These are phyloP conservation scores for Rhea americana DNA, from an alignment of 2,113 vertebrate species.

Conservation along the genomic window DNA sequence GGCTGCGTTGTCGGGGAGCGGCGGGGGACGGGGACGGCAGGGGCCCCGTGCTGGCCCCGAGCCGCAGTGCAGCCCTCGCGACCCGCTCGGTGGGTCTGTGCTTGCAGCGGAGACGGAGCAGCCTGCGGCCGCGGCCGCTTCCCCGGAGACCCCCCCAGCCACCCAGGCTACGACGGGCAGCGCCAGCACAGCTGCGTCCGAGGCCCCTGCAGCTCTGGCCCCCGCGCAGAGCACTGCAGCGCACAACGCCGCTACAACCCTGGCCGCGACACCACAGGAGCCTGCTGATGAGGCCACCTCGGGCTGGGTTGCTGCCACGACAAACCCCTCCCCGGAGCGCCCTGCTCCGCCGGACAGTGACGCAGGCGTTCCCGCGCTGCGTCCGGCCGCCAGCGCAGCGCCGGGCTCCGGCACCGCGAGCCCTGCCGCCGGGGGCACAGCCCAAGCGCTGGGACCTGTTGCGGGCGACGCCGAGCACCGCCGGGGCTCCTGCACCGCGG, in stretches of 20 bases:
- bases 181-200: background rate
- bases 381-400: fast-evolving
- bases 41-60: fast-evolving
- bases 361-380: fast-evolving
- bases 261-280: fast-evolving
- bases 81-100: background rate
- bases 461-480: fast-evolving
- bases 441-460: fast-evolving
- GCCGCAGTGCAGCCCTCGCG: fast-evolving
- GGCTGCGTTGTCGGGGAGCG: background rate
- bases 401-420: fast-evolving
- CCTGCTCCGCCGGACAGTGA: fast-evolving
- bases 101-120: background rate
- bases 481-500: fast-evolving
- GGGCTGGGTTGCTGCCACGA: background rate
- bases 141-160: fast-evolving
- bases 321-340: fast-evolving
- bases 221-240: background rate
- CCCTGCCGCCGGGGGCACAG: no score
- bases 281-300: fast-evolving
- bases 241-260: fast-evolving
- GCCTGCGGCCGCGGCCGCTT: fast-evolving
- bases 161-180: fast-evolving
- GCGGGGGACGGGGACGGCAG: background rate
- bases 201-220: fast-evolving